These are phyloP conservation scores for Taenaris catops DNA, from an alignment of 2,888 invertebrate species.

Conservation along the genomic window DNA sequence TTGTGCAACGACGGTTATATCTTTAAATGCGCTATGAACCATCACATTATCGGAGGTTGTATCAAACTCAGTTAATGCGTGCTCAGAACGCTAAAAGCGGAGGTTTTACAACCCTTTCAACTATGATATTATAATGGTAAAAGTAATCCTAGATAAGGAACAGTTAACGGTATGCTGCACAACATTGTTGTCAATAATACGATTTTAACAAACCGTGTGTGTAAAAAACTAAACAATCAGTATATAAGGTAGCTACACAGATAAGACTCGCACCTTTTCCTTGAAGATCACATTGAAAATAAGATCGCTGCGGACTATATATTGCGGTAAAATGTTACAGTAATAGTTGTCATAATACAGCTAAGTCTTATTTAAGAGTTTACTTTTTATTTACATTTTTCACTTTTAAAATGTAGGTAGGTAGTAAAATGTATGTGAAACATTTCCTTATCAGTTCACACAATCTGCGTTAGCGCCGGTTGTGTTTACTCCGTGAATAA, in stretches of 20 bases:
- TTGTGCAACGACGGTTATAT: constrained; percentile 63
- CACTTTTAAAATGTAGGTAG: too few relatives aligned
- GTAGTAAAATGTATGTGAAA: too few relatives aligned
- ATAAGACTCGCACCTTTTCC: too few relatives aligned
- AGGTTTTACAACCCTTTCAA: constrained; percentile 52
- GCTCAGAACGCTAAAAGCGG: constrained; percentile 38
- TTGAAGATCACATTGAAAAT: too few relatives aligned
- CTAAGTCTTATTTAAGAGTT: too few relatives aligned
- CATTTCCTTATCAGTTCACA: constrained; percentile 12
- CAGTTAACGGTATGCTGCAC: constrained; percentile 37
- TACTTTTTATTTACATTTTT: too few relatives aligned
- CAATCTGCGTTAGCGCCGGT: constrained; percentile 18
- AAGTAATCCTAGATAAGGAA: constrained; percentile 44
- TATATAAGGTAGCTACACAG: too few relatives aligned
- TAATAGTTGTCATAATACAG: too few relatives aligned
- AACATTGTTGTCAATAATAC: constrained; percentile 30
- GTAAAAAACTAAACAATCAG: too few relatives aligned
- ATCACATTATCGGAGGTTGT: constrained; percentile 41
- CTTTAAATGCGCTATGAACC: constrained; percentile 48
- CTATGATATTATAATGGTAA: constrained; percentile 30
- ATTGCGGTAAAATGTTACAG: too few relatives aligned
- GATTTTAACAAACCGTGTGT: constrained; percentile 10
- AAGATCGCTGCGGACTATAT: too few relatives aligned
- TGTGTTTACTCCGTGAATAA: constrained; percentile 19
- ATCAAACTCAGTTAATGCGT: constrained; percentile 37